A percentile compares a stretch with the other conserved stretches of the same genome.
phyloP scores from a whole-genome alignment of 2,888 invertebrate genomes.

The Alsophila aescularia region DNA sequence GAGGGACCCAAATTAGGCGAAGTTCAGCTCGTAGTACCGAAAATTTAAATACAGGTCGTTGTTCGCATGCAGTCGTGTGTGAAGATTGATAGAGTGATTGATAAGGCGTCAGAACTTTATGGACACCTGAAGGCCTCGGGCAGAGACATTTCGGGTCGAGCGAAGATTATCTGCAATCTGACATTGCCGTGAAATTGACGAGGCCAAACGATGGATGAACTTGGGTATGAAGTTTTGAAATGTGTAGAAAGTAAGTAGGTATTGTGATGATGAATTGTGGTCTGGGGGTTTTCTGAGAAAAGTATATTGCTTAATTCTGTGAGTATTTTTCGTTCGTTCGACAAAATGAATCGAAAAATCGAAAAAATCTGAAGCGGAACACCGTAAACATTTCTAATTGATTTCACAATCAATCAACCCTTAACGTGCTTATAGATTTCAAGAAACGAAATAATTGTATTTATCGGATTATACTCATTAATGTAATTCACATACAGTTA shows the following conservation, averaged over 20 bases:
- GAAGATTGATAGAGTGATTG: slow-evolving; percentile 52
- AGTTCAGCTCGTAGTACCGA: slow-evolving; percentile 12
- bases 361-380: no score
- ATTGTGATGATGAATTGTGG: slow-evolving; percentile 10
- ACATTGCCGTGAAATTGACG: slow-evolving; percentile 41
- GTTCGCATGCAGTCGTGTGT: slow-evolving; percentile 40
- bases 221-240: slow-evolving; percentile 27
- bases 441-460: no score
- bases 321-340: no score
- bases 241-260: slow-evolving; percentile 32
- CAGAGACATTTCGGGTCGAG: slow-evolving; percentile 42
- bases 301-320: background rate
- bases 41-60: slow-evolving; percentile 38
- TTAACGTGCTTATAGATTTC: no score
- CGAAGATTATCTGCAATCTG: slow-evolving; percentile 51
- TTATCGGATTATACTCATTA: no score
- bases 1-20: slow-evolving; percentile 32
- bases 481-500: no score
- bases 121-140: slow-evolving; percentile 44
- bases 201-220: slow-evolving; percentile 37
- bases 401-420: no score
- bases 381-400: no score
- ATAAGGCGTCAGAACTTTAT: slow-evolving; percentile 50
- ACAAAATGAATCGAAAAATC: no score
- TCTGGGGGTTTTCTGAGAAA: background rate